Percentiles rank a stretch among this genome's conserved stretches.
phyloP scores from a whole-genome alignment of 2,113 vertebrate genomes.

The Triplophysa tibetana region DNA sequence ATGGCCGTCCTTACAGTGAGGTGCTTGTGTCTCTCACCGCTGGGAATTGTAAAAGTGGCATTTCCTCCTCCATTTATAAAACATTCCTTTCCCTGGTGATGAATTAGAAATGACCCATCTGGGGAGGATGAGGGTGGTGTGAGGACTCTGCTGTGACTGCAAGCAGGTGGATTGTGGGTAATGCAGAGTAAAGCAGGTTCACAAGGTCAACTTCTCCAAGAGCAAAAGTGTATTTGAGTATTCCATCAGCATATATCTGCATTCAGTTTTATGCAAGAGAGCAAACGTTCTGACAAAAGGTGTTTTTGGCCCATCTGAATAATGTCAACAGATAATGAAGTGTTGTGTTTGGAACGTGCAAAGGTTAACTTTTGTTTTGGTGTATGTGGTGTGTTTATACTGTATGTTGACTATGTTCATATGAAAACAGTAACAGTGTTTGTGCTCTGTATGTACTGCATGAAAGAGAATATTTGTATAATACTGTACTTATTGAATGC shows the following conservation, averaged over 20 bases:
- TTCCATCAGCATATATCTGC: background rate
- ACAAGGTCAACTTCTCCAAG: background rate
- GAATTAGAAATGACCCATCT: constrained; percentile 27
- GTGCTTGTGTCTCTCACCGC: background rate
- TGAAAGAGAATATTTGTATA: no score
- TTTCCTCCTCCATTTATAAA: constrained; percentile 20
- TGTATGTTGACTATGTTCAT: no score
- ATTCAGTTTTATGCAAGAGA: constrained; percentile 1
- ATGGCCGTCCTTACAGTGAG: background rate
- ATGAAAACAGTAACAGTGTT: no score
- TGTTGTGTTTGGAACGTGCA: background rate
- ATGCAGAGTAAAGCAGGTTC: background rate
- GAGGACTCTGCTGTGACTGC: background rate
- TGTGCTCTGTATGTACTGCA: no score
- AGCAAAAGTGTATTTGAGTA: background rate
- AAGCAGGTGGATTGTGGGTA: constrained; percentile 1
- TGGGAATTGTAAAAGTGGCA: background rate
- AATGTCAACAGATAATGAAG: background rate
- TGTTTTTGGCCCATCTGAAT: background rate
- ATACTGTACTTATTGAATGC: no score
- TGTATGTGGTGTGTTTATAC: background rate
- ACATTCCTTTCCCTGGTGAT: constrained; percentile 7
- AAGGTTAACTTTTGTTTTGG: background rate
- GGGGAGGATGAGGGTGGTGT: background rate
- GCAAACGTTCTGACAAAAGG: background rate